These are phyloP conservation scores for Vanessa cardui DNA, from an alignment of 2,888 invertebrate genomes.

Conservation along the genomic window DNA sequence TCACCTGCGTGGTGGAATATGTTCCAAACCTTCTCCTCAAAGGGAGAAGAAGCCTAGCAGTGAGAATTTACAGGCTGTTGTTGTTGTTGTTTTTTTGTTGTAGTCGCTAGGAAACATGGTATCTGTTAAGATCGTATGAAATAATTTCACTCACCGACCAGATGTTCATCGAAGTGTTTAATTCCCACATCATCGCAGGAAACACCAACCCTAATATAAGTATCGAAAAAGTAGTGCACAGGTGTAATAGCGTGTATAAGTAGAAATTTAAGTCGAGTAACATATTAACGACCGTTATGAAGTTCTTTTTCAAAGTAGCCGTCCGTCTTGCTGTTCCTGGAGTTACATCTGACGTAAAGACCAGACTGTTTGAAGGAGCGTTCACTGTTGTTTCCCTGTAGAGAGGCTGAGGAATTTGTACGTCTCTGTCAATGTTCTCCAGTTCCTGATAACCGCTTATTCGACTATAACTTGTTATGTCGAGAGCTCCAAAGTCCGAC, in stretches of 20 bases:
- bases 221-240: slow-evolving; percentile 80
- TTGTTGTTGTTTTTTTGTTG: too few species aligned
- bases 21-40: too few species aligned
- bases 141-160: slow-evolving; percentile 63
- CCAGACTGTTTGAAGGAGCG: slow-evolving; percentile 60
- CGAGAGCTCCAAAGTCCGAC: slow-evolving; percentile 64
- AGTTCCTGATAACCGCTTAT: slow-evolving; percentile 69
- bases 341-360: slow-evolving; percentile 66
- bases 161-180: slow-evolving; percentile 67
- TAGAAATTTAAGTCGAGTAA: slow-evolving; percentile 79
- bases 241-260: slow-evolving; percentile 77
- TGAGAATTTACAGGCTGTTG: too few species aligned
- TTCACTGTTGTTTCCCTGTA: slow-evolving; percentile 82
- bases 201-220: slow-evolving; percentile 79
- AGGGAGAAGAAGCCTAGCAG: too few species aligned
- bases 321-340: slow-evolving; percentile 72
- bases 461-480: slow-evolving; percentile 57
- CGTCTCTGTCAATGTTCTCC: slow-evolving; percentile 68
- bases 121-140: background rate
- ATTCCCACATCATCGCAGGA: slow-evolving; percentile 78
- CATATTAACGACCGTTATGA: slow-evolving; percentile 71
- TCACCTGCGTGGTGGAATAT: too few species aligned
- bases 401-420: slow-evolving; percentile 74
- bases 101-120: background rate
- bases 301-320: slow-evolving; percentile 71